Percentiles rank a stretch among this genome's conserved stretches.
phyloP scores from a whole-genome alignment of 2,888 invertebrate species.

The Standfussiana lucernea region DNA sequence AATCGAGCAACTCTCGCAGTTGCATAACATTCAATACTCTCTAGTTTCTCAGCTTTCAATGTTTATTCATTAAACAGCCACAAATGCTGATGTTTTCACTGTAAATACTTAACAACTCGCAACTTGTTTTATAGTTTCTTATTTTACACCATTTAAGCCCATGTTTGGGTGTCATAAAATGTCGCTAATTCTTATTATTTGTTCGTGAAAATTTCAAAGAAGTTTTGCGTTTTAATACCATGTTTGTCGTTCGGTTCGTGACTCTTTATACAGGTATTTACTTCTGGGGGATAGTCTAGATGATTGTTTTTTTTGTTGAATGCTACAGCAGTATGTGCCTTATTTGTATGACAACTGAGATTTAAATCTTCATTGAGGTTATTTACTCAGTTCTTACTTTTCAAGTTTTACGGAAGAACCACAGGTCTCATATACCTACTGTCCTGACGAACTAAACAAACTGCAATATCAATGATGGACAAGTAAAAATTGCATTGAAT shows the following conservation, averaged over 20 bases:
- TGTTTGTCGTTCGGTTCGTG: conserved; percentile 46
- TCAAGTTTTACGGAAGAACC: too few relatives aligned
- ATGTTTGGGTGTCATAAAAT: conserved; percentile 76
- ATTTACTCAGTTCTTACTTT: neutral
- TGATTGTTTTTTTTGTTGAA: conserved; percentile 1
- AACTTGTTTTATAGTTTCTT: conserved; percentile 75
- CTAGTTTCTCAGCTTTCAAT: conserved; percentile 49
- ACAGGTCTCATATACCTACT: neutral
- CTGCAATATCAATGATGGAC: neutral
- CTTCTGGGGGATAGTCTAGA: neutral
- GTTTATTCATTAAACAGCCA: conserved; percentile 69
- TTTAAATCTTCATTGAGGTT: neutral
- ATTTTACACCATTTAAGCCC: conserved; percentile 65
- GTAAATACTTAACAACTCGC: conserved; percentile 75
- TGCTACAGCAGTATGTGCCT: neutral
- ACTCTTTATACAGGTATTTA: conserved; percentile 32
- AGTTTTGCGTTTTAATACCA: conserved; percentile 44
- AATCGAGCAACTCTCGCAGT: conserved; percentile 9
- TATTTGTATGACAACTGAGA: neutral
- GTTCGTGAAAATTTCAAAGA: conserved; percentile 76
- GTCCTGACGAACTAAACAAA: neutral
- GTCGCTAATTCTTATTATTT: conserved; percentile 83
- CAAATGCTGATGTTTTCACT: conserved; percentile 71
- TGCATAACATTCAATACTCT: conserved; percentile 36
- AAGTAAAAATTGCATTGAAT: neutral